Conservation (phyloP, 2,888 invertebrate species). For the Sarcophaga variegata region DNA sequence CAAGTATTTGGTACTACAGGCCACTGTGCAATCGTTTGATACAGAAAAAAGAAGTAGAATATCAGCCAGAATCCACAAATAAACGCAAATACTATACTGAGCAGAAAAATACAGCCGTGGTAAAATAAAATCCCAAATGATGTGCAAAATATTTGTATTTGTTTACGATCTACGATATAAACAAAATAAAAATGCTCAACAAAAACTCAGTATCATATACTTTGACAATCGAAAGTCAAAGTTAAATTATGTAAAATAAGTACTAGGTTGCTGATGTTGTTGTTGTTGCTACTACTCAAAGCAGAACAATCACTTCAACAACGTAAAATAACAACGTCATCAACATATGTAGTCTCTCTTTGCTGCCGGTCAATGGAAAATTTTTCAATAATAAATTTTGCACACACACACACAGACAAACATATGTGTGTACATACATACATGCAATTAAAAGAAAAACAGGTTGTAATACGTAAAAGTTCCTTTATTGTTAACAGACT, state of each 20-base stretch:
- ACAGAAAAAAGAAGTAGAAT: too few relatives aligned
- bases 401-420: background rate
- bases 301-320: background rate
- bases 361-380: slow-evolving; percentile 42
- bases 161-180: background rate
- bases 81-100: too few relatives aligned
- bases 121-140: too few relatives aligned
- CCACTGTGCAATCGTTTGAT: too few relatives aligned
- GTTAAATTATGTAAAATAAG: background rate
- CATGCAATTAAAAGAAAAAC: background rate
- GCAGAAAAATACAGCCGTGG: too few relatives aligned
- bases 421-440: background rate
- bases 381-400: slow-evolving; percentile 29
- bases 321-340: background rate
- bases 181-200: background rate
- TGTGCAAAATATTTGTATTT: too few relatives aligned
- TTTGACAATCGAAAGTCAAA: background rate
- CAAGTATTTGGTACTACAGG: too few relatives aligned
- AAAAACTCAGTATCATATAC: background rate
- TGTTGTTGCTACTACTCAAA: background rate
- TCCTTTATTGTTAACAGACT: background rate
- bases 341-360: background rate
- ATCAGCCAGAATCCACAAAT: too few relatives aligned
- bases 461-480: background rate
- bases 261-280: too few relatives aligned